These are phyloP conservation scores for Campoplex capitator DNA, from an alignment of 2,888 invertebrate species.

Conservation along the genomic window DNA sequence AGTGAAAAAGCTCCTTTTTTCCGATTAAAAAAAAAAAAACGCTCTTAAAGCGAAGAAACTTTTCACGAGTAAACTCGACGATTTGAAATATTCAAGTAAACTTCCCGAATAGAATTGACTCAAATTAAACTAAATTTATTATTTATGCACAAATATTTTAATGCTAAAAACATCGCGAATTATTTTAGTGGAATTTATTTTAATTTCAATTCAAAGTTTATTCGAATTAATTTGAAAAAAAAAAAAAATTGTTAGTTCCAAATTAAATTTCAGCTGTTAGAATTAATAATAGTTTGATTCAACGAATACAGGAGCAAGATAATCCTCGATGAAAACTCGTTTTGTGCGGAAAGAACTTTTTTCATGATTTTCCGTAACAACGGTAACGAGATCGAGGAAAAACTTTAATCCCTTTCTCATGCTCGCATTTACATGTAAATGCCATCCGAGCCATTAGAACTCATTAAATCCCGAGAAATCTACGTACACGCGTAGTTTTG, in stretches of 20 bases:
- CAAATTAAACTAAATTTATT: not conserved
- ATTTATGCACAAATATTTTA: not conserved
- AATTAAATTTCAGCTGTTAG: not conserved
- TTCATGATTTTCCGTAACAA: constrained; percentile 22
- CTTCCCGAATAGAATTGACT: not conserved
- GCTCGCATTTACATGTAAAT: constrained; percentile 45
- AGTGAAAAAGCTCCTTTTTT: not conserved
- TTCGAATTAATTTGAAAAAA: not conserved
- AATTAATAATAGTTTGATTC: not conserved
- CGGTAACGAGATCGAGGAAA: constrained; percentile 31
- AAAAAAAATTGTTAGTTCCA: not conserved
- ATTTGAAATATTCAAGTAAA: not conserved
- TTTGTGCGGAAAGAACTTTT: not conserved
- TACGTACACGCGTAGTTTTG: not conserved
- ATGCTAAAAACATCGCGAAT: not conserved
- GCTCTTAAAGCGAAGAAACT: not conserved
- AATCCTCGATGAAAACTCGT: not conserved
- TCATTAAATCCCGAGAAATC: constrained; percentile 13
- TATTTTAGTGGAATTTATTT: not conserved
- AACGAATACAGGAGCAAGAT: not conserved
- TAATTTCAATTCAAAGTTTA: not conserved
- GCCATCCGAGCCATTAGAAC: constrained; percentile 39
- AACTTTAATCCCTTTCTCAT: constrained; percentile 38
- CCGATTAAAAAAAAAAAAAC: not conserved
- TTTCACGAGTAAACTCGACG: not conserved